Base-by-base conservation (phyloP, 2,888 invertebrate genomes). In the Rhingia rostrata region DNA sequence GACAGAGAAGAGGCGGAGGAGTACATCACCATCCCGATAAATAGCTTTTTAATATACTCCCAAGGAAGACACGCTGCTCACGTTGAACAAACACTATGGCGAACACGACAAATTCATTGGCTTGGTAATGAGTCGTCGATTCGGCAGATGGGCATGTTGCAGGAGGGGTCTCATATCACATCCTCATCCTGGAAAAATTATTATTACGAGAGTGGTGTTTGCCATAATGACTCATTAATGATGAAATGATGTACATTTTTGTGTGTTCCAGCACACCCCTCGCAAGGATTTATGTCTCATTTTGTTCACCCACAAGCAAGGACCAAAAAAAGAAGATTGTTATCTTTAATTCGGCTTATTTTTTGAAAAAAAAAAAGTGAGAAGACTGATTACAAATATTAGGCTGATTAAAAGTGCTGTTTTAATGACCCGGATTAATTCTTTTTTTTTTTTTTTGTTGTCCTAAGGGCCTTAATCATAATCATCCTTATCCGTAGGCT, bases 201-300 rank as follows among this genome's bases (percentile, higher is more conserved):
- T 61, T 70, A 51, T 61, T 53, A 51, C 35, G 53, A 43, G 69
- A 75, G 49, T 75, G 69, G 69, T 81, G 74, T 81, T 81, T 51
- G 47, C 63, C 51, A 69, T 81, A 81, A 81, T 81, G 81, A 74
- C 63, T 69, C 74, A 81, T 81, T 81, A 81, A 81, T 81, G 81
- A 81, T 75, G 37, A 53, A 64, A 75, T 75, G 73, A 75, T 75
- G 81, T 63, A 69, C 43, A 30, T 35, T 51, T 5, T 22, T 22
- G 22, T 22, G 22, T 69, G 32, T 51, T 41, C 10, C 10, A 35
- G 37, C 22, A 4, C 1, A 22, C 30, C 10, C 47, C 1, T 22
- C 22, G 22, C 43, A 9, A 54, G 60, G 63, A 74, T 80, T 74
- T 74, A 74, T 78, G 51, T 60, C 51, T 63, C 4, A 22, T 69